Evolutionary conservation across 1,140 invertebrate genomes (phyloP).

Genomic region (Eriosoma lanigerum): DNA sequence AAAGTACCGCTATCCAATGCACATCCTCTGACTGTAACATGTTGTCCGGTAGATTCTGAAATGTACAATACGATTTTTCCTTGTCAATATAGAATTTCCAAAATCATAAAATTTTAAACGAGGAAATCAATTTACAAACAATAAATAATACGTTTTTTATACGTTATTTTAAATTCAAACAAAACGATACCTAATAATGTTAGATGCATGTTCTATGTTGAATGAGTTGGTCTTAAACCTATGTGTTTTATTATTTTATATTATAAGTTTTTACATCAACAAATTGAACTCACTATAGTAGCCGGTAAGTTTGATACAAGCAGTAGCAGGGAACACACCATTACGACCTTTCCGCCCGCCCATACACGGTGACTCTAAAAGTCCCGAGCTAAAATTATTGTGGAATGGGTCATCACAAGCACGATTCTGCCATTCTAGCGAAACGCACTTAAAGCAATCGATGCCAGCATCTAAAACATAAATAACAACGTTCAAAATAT

Average conservation of each 20-base stretch:
- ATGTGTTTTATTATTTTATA: too few relatives aligned
- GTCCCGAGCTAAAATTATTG: slow-evolving; percentile 81
- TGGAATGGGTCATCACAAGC: slow-evolving; percentile 96
- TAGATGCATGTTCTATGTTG: too few relatives aligned
- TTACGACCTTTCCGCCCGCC: slow-evolving; percentile 87
- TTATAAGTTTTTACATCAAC: too few relatives aligned
- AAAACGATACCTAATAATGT: too few relatives aligned
- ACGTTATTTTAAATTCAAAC: too few relatives aligned
- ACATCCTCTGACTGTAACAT: slow-evolving; percentile 81
- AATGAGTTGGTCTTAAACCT: too few relatives aligned
- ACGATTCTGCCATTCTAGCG: slow-evolving; percentile 81
- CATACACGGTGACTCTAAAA: slow-evolving; percentile 88
- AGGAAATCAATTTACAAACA: too few relatives aligned
- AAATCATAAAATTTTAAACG: too few relatives aligned
- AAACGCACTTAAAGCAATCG: slow-evolving; percentile 96
- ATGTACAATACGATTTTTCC: too few relatives aligned
- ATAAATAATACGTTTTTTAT: too few relatives aligned
- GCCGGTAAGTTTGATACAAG: slow-evolving; percentile 92
- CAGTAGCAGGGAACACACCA: slow-evolving; percentile 93
- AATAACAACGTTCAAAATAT: too few relatives aligned
- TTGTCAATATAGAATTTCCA: too few relatives aligned
- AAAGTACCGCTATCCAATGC: slow-evolving; percentile 89
- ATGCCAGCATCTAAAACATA: slow-evolving; percentile 62
- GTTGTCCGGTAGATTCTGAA: slow-evolving; percentile 75
- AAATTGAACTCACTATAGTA: slow-evolving; percentile 67